Conservation (phyloP, 2,888 invertebrate species). For the Aphidius colemani region DNA sequence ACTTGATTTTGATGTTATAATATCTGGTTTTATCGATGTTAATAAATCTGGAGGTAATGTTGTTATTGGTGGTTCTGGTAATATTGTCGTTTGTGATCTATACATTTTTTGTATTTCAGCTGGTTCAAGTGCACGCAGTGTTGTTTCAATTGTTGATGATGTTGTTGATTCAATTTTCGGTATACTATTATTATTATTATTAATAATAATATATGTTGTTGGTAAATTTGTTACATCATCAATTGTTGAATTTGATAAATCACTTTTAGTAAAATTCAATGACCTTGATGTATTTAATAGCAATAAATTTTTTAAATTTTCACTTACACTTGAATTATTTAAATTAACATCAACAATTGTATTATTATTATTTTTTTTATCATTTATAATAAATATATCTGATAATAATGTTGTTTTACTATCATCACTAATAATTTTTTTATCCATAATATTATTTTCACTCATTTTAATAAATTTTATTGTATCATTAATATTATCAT, state of each 20-base stretch:
- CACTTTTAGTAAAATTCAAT: conserved; percentile 30
- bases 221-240: conserved; percentile 41
- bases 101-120: conserved; percentile 56
- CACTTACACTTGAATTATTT: conserved; percentile 9
- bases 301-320: neutral
- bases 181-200: conserved; percentile 19
- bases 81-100: conserved; percentile 39
- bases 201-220: conserved; percentile 43
- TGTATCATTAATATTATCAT: conserved; percentile 22
- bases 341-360: neutral
- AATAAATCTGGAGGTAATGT: conserved; percentile 30
- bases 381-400: conserved; percentile 13
- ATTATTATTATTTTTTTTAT: conserved; percentile 6
- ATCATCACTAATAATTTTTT: conserved; percentile 7
- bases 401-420: conserved; percentile 19
- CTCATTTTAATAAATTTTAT: conserved; percentile 16
- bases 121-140: conserved; percentile 38
- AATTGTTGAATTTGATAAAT: conserved; percentile 28
- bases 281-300: conserved; percentile 28
- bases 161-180: conserved; percentile 23
- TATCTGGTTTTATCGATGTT: neutral
- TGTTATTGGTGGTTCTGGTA: conserved; percentile 31
- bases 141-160: conserved; percentile 15
- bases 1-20: conserved; percentile 17
- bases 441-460: conserved; percentile 21